phyloP scores from a whole-genome alignment of 2,113 vertebrate genomes.

The Hydrochoerus hydrochaeris region DNA sequence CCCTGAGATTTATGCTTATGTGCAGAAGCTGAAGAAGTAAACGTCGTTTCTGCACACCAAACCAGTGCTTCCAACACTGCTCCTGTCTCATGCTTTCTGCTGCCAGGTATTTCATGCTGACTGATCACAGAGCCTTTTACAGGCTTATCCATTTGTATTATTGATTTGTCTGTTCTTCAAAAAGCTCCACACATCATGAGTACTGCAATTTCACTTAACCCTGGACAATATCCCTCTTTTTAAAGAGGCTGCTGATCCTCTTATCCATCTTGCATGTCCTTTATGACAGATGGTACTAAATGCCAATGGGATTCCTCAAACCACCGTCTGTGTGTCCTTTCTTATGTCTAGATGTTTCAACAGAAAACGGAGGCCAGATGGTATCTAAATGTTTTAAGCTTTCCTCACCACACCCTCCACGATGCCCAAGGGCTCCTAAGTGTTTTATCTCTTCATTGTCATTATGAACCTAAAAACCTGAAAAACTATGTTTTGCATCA shows the following conservation, averaged over 20 bases:
- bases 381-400: neutral
- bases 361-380: no score
- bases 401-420: fast-evolving
- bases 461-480: neutral
- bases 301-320: neutral
- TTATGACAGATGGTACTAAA: neutral
- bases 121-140: neutral
- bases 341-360: neutral
- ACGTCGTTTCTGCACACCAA: neutral
- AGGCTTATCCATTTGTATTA: neutral
- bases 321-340: neutral
- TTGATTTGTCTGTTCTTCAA: neutral
- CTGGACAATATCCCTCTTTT: neutral
- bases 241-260: no score
- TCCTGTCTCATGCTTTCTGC: neutral
- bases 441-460: neutral
- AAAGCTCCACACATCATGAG: neutral
- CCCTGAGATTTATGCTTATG: neutral
- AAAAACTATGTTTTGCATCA: neutral
- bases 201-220: neutral
- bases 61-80: neutral
- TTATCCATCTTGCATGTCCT: neutral
- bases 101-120: no score
- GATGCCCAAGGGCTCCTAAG: neutral
- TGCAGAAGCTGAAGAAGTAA: neutral